Conservation (phyloP, 2,888 invertebrate species). For the Eilema griseolum region DNA sequence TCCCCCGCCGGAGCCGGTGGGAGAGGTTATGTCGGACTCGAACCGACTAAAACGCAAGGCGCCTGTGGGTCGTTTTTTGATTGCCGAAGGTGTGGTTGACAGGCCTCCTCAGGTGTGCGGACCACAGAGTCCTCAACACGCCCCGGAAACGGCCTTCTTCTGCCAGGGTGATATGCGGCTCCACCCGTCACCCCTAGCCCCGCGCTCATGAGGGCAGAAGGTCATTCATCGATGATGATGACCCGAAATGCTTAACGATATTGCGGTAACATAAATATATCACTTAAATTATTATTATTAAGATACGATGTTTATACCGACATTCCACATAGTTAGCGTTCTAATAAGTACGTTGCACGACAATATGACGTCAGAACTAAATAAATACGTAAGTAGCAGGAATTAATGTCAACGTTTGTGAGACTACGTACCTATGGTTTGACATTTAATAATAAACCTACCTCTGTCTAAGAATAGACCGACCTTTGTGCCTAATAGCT, state of each 20-base stretch:
- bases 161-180: no score
- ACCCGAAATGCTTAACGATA: neutral
- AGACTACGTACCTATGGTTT: conserved; percentile 8
- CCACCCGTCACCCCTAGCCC: no score
- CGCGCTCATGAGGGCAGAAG: no score
- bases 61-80: no score
- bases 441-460: conserved; percentile 1
- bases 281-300: neutral
- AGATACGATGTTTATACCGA: neutral
- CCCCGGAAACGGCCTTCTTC: no score
- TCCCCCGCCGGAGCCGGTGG: no score
- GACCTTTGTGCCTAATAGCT: conserved; percentile 3
- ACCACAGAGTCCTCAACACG: no score
- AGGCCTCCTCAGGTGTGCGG: no score
- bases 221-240: no score
- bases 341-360: conserved; percentile 21
- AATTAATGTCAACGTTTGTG: conserved; percentile 15
- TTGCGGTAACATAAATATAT: neutral
- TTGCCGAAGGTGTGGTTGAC: no score
- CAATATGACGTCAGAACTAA: conserved; percentile 13
- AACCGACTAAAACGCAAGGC: no score
- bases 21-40: no score
- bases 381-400: conserved; percentile 20
- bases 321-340: conserved; percentile 2
- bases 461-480: conserved; percentile 2